phyloP scores from a whole-genome alignment of 2,797 vertebrate species.

The Anguilla obscura region DNA sequence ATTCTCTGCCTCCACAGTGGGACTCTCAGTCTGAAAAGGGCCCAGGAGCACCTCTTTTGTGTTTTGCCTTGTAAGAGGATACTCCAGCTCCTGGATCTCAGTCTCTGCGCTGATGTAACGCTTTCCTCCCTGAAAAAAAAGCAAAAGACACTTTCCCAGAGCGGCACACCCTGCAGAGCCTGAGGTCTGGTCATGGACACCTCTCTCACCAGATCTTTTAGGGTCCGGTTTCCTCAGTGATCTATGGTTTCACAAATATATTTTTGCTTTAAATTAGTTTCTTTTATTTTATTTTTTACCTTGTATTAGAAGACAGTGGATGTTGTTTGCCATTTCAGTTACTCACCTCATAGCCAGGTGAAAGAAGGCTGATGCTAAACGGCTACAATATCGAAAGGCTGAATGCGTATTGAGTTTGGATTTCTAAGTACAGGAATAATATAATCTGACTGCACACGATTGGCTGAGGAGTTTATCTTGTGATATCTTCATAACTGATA shows the following conservation, averaged over 20 bases:
- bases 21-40: constrained; percentile 64
- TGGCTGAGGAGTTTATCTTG: background rate
- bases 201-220: constrained; percentile 1
- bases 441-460: background rate
- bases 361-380: constrained; percentile 37
- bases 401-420: constrained; percentile 14
- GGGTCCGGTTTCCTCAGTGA: constrained; percentile 31
- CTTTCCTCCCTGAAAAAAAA: constrained; percentile 22
- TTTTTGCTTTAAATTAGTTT: constrained; percentile 13
- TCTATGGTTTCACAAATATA: constrained; percentile 39
- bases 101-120: constrained; percentile 39
- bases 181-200: background rate
- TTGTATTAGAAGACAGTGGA: background rate
- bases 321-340: background rate
- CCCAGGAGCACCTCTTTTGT: constrained; percentile 61
- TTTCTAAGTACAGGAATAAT: background rate
- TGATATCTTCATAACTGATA: background rate
- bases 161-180: background rate
- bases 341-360: constrained; percentile 30
- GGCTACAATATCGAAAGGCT: constrained; percentile 34
- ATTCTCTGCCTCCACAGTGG: constrained; percentile 65
- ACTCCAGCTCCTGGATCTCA: constrained; percentile 58
- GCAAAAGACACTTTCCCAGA: background rate
- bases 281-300: constrained; percentile 25
- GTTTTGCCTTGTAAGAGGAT: constrained; percentile 79